Percentiles rank a stretch among this genome's conserved stretches.
These are phyloP conservation scores for Ophioninae sp. DNA, from an alignment of 2,888 invertebrate genomes.

Conservation along the genomic window DNA sequence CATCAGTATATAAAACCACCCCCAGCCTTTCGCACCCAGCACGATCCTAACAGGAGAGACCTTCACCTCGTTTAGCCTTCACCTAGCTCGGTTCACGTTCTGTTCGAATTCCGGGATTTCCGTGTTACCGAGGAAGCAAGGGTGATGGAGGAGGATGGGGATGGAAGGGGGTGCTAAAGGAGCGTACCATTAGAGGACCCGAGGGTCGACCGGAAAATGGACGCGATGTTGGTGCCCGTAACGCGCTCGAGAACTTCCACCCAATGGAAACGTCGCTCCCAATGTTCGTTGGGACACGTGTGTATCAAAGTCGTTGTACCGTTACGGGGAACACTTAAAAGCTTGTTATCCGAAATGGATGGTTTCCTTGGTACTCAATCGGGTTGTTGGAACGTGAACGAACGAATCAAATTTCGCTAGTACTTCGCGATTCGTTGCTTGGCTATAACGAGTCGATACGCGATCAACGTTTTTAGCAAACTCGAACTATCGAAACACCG, in stretches of 20 bases:
- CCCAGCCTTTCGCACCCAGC: slow-evolving; percentile 14
- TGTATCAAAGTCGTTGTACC: slow-evolving; percentile 1
- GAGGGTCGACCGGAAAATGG: slow-evolving; percentile 61
- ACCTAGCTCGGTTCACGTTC: slow-evolving; percentile 77
- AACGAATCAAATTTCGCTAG: background rate
- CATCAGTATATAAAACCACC: slow-evolving; percentile 59
- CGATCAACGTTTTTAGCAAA: too few relatives aligned
- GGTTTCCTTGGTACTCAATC: background rate
- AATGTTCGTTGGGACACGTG: slow-evolving; percentile 7
- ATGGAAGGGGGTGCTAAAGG: slow-evolving; percentile 44
- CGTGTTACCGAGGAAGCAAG: slow-evolving; percentile 48
- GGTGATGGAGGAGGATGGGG: slow-evolving; percentile 5
- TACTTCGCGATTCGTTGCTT: background rate
- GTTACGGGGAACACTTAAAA: slow-evolving; percentile 2
- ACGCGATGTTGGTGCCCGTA: slow-evolving; percentile 25
- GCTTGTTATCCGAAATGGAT: background rate
- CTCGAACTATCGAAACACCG: too few relatives aligned
- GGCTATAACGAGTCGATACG: background rate
- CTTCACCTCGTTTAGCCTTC: slow-evolving; percentile 81
- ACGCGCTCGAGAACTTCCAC: slow-evolving; percentile 34
- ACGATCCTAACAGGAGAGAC: slow-evolving; percentile 72
- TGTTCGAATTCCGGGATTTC: slow-evolving; percentile 74
- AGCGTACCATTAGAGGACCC: slow-evolving; percentile 57
- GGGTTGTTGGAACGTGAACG: background rate
- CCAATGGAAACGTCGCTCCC: slow-evolving; percentile 22